Evolutionary conservation across 2,797 vertebrate species (phyloP).

Genomic region (Emys orbicularis): DNA sequence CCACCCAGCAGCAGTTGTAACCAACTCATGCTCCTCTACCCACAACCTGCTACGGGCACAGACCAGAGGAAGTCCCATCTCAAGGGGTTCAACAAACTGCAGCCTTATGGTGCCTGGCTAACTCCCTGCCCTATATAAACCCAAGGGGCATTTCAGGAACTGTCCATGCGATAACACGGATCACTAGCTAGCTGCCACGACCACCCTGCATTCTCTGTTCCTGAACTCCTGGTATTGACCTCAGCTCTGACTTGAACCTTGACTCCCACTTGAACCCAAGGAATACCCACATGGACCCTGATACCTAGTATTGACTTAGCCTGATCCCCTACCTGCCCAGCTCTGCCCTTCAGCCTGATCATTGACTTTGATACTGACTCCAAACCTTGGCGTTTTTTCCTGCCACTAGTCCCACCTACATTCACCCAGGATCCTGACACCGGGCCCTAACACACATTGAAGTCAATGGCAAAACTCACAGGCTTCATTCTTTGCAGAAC

Average conservation of each 20-base stretch:
- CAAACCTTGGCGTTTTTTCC: not conserved
- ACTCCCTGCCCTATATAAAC: too few relatives aligned
- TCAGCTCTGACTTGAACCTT: not conserved
- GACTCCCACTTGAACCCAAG: too few relatives aligned
- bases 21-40: not conserved
- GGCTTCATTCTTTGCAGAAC: fast-evolving
- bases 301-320: not conserved
- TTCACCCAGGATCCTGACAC: not conserved
- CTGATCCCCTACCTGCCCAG: not conserved
- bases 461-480: not conserved
- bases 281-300: not conserved
- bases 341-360: not conserved
- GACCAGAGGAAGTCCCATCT: not conserved
- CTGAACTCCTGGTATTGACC: not conserved
- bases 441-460: not conserved
- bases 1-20: not conserved
- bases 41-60: not conserved
- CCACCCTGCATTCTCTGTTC: not conserved
- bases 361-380: not conserved
- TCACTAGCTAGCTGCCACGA: too few relatives aligned
- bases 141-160: too few relatives aligned
- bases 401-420: not conserved
- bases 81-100: not conserved
- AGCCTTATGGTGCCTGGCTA: too few relatives aligned
- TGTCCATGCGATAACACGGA: too few relatives aligned